A percentile compares a stretch with the other conserved stretches of the same genome.
Conservation (phyloP, 2,888 invertebrate genomes). For the Iselma pallidipennis region DNA sequence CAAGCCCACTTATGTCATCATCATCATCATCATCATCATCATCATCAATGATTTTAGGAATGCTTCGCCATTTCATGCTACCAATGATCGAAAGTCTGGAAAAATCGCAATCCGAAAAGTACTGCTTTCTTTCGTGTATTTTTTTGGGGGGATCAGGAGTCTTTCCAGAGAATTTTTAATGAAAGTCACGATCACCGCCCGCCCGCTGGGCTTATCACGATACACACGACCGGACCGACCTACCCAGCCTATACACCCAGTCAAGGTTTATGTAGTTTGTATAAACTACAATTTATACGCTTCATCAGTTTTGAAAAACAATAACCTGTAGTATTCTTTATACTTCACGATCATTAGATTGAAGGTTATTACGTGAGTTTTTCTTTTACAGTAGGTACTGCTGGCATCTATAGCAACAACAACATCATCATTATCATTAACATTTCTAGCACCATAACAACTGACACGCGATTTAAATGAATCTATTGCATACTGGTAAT, state of each 20-base stretch:
- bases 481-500: no score
- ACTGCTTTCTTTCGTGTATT: background rate
- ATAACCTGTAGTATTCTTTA: conserved; percentile 26
- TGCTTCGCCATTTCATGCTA: no score
- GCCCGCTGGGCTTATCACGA: conserved; percentile 32
- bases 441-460: no score
- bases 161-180: no score
- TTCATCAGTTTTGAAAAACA: conserved; percentile 29
- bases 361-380: conserved; percentile 13
- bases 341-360: conserved; percentile 19
- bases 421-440: no score
- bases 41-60: no score
- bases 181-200: conserved; percentile 18
- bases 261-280: conserved; percentile 32
- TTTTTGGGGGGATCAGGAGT: background rate
- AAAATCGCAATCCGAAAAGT: no score
- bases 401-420: no score
- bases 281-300: conserved; percentile 32
- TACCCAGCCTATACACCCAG: conserved; percentile 29
- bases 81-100: no score
- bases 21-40: no score
- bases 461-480: no score
- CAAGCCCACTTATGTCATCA: background rate
- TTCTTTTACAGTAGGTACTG: no score
- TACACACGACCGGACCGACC: conserved; percentile 35